Evolutionary conservation across 1,140 invertebrate genomes (phyloP), one percentile per base, ranked within the genome.

Genomic region (Hesperophylax magnus): DNA sequence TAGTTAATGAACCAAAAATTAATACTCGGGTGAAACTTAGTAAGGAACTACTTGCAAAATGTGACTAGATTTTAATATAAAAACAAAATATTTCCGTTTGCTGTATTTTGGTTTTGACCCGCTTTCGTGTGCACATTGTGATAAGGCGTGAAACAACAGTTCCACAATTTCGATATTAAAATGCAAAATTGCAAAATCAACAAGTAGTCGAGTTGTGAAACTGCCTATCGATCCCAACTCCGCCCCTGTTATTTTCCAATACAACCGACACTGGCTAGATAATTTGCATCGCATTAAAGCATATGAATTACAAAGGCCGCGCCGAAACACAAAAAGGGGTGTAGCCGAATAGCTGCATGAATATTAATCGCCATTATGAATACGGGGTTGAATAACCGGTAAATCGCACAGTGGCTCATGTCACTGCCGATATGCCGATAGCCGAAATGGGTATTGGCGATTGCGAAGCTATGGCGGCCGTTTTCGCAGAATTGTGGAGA

Each of bases 201-300:
- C 67, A 71, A 71, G 31, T 71, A 47, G 15, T 47, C 22, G 18
- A 31, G 61, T 65, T 65, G 39, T 47, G 39, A 18, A 65, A 24
- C 14, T 65, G n/a, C 34, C 67, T 71, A 47, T 71, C 39, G 67
- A 71, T 71, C 31, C 39, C 34, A 6, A 71, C 34, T 71, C 67
- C 67, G 47, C 67, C 67, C 67, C 67, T 71, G 67, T 20, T 6
- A 52, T 52, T 47, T 71, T 24, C 67, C 67, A 53, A 71, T 71
- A 71, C 31, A 71, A 47, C 31, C 18, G 67, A 15, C 52, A 17
- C 18, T 27, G 52, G 17, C 14, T 56, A 75, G 52, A 75, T 75
- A 75, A 75, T 75, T 75, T 75, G 72, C 72, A 75, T 75, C 34
- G 72, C 72, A 75, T 75, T 75, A 75, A 58, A n/a, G 17, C 53